A percentile compares a stretch with the other conserved stretches of the same genome.
These are phyloP conservation scores for Athalia circularis DNA, from an alignment of 2,888 invertebrate species.

Conservation along the genomic window DNA sequence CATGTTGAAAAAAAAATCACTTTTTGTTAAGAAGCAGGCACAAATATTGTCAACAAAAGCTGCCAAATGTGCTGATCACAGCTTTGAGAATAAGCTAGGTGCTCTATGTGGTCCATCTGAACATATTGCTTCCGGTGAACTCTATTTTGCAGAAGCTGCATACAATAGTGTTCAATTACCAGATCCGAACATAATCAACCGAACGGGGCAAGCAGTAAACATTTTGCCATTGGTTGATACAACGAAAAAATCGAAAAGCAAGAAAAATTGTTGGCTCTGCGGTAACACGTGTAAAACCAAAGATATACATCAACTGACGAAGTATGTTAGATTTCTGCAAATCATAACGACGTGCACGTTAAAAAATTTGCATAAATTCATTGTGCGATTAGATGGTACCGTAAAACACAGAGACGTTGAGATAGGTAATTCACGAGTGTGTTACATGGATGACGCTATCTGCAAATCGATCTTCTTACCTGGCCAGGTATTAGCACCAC, in stretches of 20 bases:
- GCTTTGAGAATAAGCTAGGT: too few relatives aligned
- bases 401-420: not conserved
- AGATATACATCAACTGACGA: conserved; percentile 6
- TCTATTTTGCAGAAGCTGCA: too few relatives aligned
- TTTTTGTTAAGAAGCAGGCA: conserved; percentile 2
- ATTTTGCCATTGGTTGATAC: conserved; percentile 45
- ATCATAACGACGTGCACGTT: conserved; percentile 28
- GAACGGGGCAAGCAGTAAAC: conserved; percentile 48
- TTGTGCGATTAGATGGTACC: conserved; percentile 38
- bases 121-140: too few relatives aligned
- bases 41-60: not conserved
- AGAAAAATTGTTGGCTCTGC: conserved; percentile 46
- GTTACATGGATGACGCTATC: conserved; percentile 43
- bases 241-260: conserved; percentile 1
- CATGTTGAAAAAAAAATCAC: conserved; percentile 10
- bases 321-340: conserved; percentile 34
- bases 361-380: conserved; percentile 37
- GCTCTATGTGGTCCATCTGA: too few relatives aligned
- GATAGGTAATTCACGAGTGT: conserved; percentile 46
- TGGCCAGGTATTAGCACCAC: conserved; percentile 50
- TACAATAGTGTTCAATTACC: too few relatives aligned
- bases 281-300: conserved; percentile 36
- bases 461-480: conserved; percentile 52
- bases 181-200: too few relatives aligned
- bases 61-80: too few relatives aligned